Evolutionary conservation across 2,888 invertebrate species (phyloP).

Genomic region (Micoletzkya japonica): DNA sequence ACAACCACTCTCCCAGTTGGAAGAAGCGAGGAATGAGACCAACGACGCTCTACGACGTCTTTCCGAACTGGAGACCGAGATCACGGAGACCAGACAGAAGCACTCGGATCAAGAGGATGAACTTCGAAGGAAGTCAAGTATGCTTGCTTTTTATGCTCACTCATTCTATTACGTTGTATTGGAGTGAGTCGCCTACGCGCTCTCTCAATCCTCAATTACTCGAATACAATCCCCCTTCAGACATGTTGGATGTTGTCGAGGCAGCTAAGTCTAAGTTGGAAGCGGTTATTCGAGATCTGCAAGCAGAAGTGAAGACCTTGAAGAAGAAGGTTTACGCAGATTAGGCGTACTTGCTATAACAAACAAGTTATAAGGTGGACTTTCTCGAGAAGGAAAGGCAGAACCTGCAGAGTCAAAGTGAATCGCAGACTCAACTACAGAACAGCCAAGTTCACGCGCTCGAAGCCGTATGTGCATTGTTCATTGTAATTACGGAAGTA

Average conservation of each 20-base stretch:
- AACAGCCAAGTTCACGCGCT: slow-evolving; percentile 62
- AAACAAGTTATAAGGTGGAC: no score
- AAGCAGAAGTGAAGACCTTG: slow-evolving; percentile 59
- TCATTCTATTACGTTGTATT: no score
- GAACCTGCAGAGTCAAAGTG: slow-evolving; percentile 62
- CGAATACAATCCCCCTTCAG: slow-evolving; percentile 29
- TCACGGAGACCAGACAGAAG: slow-evolving; percentile 42
- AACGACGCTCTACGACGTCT: slow-evolving; percentile 50
- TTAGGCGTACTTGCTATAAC: no score
- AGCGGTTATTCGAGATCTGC: slow-evolving; percentile 56
- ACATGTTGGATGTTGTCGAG: slow-evolving; percentile 54
- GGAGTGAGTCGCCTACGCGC: no score
- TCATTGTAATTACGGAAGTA: neutral
- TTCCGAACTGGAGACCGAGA: slow-evolving; percentile 38
- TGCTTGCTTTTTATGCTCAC: slow-evolving; percentile 24
- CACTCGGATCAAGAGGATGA: slow-evolving; percentile 54
- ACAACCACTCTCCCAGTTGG: slow-evolving; percentile 43
- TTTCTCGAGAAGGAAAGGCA: slow-evolving; percentile 63
- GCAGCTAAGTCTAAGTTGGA: slow-evolving; percentile 53
- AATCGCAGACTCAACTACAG: slow-evolving; percentile 61
- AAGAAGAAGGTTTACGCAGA: slow-evolving; percentile 63
- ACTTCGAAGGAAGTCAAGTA: slow-evolving; percentile 47
- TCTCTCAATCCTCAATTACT: no score
- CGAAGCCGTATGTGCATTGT: slow-evolving; percentile 53
- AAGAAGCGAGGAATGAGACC: slow-evolving; percentile 54